Base-by-base conservation (phyloP, 2,113 vertebrate species). In the Urocolius indicus region DNA sequence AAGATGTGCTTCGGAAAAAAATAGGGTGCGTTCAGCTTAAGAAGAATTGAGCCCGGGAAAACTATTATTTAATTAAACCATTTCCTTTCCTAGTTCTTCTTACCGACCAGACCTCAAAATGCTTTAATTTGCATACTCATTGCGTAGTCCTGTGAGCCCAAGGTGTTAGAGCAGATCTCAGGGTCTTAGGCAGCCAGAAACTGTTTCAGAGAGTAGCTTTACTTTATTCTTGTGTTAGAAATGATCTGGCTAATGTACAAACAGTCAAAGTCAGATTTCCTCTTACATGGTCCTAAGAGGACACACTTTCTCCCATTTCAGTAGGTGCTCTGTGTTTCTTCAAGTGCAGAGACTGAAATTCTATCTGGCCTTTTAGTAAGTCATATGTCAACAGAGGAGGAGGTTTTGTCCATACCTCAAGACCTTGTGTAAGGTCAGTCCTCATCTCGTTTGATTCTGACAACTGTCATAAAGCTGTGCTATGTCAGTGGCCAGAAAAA, bases 301-400 rank as follows among this genome's bases (percentile, higher is more conserved):
- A 89, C 54, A 63, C 63, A 84, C 80, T 66, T 91, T 89, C 80
- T 89, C 67, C 68, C 49, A 48, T 80, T 93, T 87, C 85, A 90
- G 75, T 41, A 68, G 71, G 30, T 76, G 84, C 46, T 90, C 78
- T 94, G 66, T 36, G 49, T 87, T 96, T 45, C 62, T 91, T 95
- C 82, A 95, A 90, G 49, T 4, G 13, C 62, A 58, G 29, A 30
- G 54, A 63, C 54, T 90, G 87, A 87, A 95, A 83, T 88, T 76
- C 84, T 91, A 27, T 77, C 77, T 75, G 84, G 76, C 83, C 84
- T 84, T 93, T 86, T 84, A 83, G 68, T 75, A 81, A 68, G 43
- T 13, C 20, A 5, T 5, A 23, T 62, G 76, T 79, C 69, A 68
- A 29, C 86, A 65, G 34, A 81, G 55, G 51, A 90, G 85, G 76